Conservation (phyloP, 2,888 invertebrate species). For the Bombyx huttoni region DNA sequence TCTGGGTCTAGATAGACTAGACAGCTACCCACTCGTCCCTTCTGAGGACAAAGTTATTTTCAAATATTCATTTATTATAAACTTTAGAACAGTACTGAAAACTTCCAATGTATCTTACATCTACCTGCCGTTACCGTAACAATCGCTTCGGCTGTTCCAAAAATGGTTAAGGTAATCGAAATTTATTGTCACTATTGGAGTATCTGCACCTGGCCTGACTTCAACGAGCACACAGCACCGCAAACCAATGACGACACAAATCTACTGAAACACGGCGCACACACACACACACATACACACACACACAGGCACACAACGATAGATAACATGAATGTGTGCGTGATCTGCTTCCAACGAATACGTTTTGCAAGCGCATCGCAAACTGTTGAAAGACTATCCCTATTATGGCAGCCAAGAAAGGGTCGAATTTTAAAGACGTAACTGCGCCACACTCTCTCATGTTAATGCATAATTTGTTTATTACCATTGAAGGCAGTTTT, state of each 20-base stretch:
- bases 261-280: conserved; percentile 10
- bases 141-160: background rate
- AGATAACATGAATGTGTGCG: conserved; percentile 4
- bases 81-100: no score
- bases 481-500: no score
- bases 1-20: no score
- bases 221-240: conserved; percentile 33
- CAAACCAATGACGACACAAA: conserved; percentile 33
- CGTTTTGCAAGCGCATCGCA: background rate
- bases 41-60: no score
- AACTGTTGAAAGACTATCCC: background rate
- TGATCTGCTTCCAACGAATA: conserved; percentile 6
- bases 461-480: no score
- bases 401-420: background rate
- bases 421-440: background rate
- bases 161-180: background rate
- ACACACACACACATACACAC: no score
- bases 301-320: no score
- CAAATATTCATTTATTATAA: no score
- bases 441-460: background rate
- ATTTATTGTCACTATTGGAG: conserved; percentile 52
- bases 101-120: background rate
- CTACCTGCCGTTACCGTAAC: background rate
- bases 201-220: conserved; percentile 39
- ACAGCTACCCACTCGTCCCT: no score